phyloP scores from a whole-genome alignment of 35 echinoderm and acorn worm species.

The Acanthaster planci region DNA sequence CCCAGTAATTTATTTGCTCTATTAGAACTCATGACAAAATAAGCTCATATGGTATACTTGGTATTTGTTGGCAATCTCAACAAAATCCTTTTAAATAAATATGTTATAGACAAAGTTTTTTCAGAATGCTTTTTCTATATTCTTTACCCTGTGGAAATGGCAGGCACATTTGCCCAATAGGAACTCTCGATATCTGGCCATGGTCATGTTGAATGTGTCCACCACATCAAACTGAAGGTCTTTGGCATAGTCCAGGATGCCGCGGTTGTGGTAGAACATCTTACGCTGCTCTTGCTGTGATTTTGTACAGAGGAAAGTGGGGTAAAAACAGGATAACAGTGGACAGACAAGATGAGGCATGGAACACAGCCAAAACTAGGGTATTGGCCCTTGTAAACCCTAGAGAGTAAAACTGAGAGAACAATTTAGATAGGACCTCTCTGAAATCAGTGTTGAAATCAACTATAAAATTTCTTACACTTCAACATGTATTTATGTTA shows the following conservation, averaged over 20 bases:
- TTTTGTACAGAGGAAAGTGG: too few species aligned
- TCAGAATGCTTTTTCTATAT: background rate
- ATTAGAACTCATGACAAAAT: background rate
- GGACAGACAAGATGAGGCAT: too few species aligned
- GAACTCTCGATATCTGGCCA: slow-evolving; percentile 96
- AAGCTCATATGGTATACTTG: background rate
- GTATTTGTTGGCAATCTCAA: background rate
- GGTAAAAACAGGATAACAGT: too few species aligned
- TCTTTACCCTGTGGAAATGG: slow-evolving; percentile 94
- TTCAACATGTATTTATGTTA: too few species aligned
- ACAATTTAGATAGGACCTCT: too few species aligned
- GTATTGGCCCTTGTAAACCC: too few species aligned
- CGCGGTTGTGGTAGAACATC: slow-evolving; percentile 86
- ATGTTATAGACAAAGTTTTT: background rate
- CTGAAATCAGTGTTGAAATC: too few species aligned
- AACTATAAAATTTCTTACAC: too few species aligned
- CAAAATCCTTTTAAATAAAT: background rate
- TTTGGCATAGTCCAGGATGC: slow-evolving; percentile 60
- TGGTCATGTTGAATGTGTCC: slow-evolving; percentile 98
- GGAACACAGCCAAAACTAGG: too few species aligned
- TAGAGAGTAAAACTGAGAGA: too few species aligned
- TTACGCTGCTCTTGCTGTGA: slow-evolving; percentile 69
- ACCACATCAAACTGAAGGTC: slow-evolving; percentile 60
- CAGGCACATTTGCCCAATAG: slow-evolving; percentile 90
- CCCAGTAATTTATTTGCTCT: background rate